A percentile compares a stretch with the other conserved stretches of the same genome.
phyloP scores from a whole-genome alignment of 2,888 invertebrate species.

The Pristionchus mayeri region DNA sequence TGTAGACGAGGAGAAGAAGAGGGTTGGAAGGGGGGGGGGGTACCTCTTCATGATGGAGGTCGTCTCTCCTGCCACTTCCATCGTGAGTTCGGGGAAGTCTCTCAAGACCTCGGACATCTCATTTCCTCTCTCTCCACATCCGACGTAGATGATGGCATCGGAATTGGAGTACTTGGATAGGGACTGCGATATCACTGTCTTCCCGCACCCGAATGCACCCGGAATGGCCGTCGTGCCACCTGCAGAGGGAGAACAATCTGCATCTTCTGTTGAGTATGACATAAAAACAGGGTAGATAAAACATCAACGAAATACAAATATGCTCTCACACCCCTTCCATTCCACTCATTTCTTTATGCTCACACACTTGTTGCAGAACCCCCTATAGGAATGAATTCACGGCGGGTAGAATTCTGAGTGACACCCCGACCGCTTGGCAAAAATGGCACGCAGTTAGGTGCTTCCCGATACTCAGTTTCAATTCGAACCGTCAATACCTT shows the following conservation, averaged over 20 bases:
- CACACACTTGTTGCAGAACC: too few relatives aligned
- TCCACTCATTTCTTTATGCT: too few relatives aligned
- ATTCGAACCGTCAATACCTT: too few relatives aligned
- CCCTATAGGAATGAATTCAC: too few relatives aligned
- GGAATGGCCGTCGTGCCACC: slow-evolving; percentile 81
- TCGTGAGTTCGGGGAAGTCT: slow-evolving; percentile 96
- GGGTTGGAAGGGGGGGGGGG: neutral
- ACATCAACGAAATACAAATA: too few relatives aligned
- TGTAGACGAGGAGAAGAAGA: neutral
- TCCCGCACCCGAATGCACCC: slow-evolving; percentile 99
- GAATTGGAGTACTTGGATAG: slow-evolving; percentile 98
- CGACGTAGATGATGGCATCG: slow-evolving; percentile 97
- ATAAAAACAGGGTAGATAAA: too few relatives aligned
- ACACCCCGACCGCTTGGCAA: too few relatives aligned
- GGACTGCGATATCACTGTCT: slow-evolving; percentile 98
- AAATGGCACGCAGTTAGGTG: too few relatives aligned
- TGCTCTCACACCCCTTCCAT: neutral
- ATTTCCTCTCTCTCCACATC: slow-evolving; percentile 98
- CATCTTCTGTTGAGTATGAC: slow-evolving; percentile 76
- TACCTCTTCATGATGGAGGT: slow-evolving; percentile 98
- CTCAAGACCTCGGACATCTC: slow-evolving; percentile 97
- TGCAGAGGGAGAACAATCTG: neutral
- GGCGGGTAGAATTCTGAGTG: too few relatives aligned
- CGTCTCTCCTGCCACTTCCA: slow-evolving; percentile 91
- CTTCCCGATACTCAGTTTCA: too few relatives aligned